phyloP scores from a whole-genome alignment of 2,113 vertebrate genomes.

The Sialia sialis region DNA sequence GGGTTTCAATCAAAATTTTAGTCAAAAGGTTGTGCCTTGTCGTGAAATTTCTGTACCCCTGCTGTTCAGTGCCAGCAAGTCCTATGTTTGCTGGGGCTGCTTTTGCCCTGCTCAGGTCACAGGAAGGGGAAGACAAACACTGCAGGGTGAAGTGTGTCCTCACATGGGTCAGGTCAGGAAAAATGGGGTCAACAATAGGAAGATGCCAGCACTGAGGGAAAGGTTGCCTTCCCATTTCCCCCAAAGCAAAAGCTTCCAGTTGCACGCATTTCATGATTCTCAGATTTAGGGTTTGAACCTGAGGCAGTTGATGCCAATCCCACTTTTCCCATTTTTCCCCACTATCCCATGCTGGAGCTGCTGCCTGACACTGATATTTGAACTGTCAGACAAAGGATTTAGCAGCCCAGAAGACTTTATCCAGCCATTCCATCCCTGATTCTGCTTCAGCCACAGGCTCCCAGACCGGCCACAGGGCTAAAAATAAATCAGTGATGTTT shows the following conservation, averaged over 20 bases:
- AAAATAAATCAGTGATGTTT: not conserved
- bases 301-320: not conserved
- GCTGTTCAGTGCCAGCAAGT: accelerated
- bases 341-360: not conserved
- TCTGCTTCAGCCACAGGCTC: not conserved
- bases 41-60: no score
- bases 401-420: not conserved
- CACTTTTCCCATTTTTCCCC: not conserved
- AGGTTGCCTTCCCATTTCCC: not conserved
- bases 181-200: accelerated
- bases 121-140: not conserved
- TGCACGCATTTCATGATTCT: accelerated
- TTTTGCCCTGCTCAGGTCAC: not conserved
- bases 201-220: not conserved
- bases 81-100: not conserved
- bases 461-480: not conserved
- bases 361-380: not conserved
- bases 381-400: not conserved
- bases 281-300: not conserved
- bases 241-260: not conserved
- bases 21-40: no score
- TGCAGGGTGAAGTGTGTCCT: not conserved
- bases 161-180: not conserved
- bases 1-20: no score
- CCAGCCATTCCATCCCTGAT: not conserved